These are phyloP conservation scores for Pseudochaenichthys georgianus DNA, from an alignment of 2,797 vertebrate species.

Conservation along the genomic window DNA sequence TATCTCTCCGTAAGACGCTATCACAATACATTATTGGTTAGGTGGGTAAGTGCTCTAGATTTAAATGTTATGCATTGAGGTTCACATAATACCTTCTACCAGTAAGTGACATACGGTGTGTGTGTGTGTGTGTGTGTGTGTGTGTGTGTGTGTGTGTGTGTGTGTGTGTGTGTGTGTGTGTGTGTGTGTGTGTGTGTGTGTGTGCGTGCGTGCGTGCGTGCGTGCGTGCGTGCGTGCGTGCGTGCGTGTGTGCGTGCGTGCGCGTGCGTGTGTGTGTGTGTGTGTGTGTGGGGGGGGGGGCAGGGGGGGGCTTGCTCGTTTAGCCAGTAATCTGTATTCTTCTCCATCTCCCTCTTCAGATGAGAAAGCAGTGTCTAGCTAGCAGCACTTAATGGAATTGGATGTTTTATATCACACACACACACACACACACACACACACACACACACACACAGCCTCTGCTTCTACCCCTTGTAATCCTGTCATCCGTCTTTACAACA, in stretches of 20 bases:
- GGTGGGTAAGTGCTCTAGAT: no score
- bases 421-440: conserved; percentile 18
- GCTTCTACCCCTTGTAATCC: neutral
- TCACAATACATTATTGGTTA: no score
- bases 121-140: no score
- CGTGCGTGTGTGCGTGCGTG: neutral
- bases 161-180: no score
- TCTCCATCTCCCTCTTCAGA: conserved; percentile 46
- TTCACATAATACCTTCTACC: neutral
- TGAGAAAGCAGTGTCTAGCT: conserved; percentile 52
- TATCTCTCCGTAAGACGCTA: no score
- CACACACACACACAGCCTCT: conserved; percentile 7
- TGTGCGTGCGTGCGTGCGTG: no score
- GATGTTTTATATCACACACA: conserved; percentile 47
- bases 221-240: neutral
- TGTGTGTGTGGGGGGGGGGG: neutral
- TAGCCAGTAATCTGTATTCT: conserved; percentile 59
- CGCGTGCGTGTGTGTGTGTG: no score
- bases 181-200: no score
- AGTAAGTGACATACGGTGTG: neutral
- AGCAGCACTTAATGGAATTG: conserved; percentile 76
- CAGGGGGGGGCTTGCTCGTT: conserved; percentile 5
- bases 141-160: no score
- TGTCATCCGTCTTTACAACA: conserved; percentile 8
- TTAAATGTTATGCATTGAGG: no score